Percentiles rank a stretch among this genome's conserved stretches.
Conservation (phyloP, 2,888 invertebrate genomes). For the Tinea pellionella region DNA sequence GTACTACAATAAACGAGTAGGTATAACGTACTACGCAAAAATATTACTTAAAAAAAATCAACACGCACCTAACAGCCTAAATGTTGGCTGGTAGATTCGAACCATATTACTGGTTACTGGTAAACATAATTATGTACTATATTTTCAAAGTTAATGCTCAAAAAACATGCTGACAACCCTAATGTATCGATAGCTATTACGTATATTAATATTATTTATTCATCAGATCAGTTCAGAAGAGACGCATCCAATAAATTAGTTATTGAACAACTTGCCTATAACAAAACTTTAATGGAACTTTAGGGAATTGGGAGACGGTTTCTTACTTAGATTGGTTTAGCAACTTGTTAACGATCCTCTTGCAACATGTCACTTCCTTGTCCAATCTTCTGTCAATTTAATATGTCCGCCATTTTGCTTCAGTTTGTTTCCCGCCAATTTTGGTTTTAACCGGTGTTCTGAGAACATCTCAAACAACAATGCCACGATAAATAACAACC, state of each 20-base stretch:
- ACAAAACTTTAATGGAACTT: not conserved
- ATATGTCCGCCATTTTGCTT: slow-evolving; percentile 8
- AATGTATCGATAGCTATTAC: too few species aligned
- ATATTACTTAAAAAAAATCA: too few species aligned
- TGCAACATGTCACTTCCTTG: slow-evolving; percentile 18
- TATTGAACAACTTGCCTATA: not conserved
- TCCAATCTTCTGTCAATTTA: slow-evolving; percentile 17
- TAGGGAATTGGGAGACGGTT: not conserved
- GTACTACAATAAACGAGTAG: too few species aligned
- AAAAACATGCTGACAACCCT: too few species aligned
- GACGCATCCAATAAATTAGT: not conserved
- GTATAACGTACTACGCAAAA: too few species aligned
- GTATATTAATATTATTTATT: too few species aligned
- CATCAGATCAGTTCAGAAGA: not conserved
- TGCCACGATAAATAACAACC: slow-evolving; percentile 17
- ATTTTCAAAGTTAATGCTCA: too few species aligned
- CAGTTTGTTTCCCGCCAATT: slow-evolving; percentile 14
- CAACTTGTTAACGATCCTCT: slow-evolving; percentile 2
- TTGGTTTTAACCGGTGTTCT: slow-evolving; percentile 15
- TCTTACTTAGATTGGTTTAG: slow-evolving; percentile 7
- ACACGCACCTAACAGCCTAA: too few species aligned
- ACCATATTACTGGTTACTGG: too few species aligned
- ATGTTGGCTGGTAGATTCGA: too few species aligned
- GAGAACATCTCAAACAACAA: slow-evolving; percentile 17
- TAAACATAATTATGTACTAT: too few species aligned